Evolutionary conservation across 2,113 vertebrate genomes (phyloP).

Genomic region (Chionis minor): DNA sequence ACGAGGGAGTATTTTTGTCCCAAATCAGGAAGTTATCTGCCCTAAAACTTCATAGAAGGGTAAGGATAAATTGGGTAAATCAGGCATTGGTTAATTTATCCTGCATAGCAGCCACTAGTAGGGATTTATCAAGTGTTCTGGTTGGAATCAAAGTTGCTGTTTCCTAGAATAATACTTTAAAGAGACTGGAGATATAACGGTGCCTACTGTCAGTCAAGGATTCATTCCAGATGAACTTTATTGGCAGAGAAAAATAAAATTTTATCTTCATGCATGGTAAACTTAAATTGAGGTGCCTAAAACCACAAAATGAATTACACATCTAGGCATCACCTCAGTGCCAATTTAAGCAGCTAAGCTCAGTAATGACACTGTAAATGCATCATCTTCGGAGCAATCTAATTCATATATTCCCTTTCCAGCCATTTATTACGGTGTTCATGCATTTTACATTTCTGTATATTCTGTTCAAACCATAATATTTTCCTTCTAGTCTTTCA

Average conservation of each 20-base stretch:
- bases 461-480: slow-evolving; percentile 8
- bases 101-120: background rate
- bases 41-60: background rate
- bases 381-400: slow-evolving; percentile 28
- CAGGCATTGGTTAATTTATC: background rate
- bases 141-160: background rate
- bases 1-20: background rate
- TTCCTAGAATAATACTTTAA: background rate
- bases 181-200: background rate
- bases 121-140: background rate
- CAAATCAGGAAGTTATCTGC: background rate
- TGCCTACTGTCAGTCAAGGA: background rate
- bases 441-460: slow-evolving; percentile 29
- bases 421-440: background rate
- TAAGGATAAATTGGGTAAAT: background rate
- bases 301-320: slow-evolving; percentile 38
- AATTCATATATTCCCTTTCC: slow-evolving; percentile 28
- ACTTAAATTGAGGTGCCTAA: background rate
- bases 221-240: background rate
- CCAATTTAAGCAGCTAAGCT: slow-evolving; percentile 27
- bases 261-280: slow-evolving; percentile 34
- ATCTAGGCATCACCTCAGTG: slow-evolving; percentile 19
- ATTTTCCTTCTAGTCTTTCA: slow-evolving; percentile 36
- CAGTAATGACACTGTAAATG: slow-evolving; percentile 17
- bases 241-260: slow-evolving; percentile 26